phyloP scores from a whole-genome alignment of 2,888 invertebrate species.

The Nomada ferruginata region DNA sequence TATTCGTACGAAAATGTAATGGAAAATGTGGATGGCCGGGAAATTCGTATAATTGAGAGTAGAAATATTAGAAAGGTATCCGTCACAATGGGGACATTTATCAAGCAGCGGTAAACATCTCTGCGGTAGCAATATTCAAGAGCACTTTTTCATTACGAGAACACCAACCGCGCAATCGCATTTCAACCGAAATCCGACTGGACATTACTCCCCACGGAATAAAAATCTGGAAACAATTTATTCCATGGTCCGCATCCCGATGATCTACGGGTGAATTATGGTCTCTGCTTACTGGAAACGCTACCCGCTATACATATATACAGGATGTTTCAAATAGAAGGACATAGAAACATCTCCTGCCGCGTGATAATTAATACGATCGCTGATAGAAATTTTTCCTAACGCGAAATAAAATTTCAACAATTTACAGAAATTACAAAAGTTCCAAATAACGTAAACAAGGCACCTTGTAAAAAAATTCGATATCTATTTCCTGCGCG shows the following conservation, averaged over 20 bases:
- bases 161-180: slow-evolving; percentile 43
- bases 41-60: background rate
- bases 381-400: slow-evolving; percentile 10
- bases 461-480: too few relatives aligned
- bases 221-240: slow-evolving; percentile 57
- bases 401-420: background rate
- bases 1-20: background rate
- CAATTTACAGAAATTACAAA: too few relatives aligned
- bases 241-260: slow-evolving; percentile 23
- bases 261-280: slow-evolving; percentile 42
- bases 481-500: too few relatives aligned
- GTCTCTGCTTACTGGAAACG: background rate
- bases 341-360: background rate
- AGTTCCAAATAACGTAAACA: too few relatives aligned
- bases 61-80: background rate
- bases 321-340: background rate
- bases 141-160: slow-evolving; percentile 40
- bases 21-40: background rate
- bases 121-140: slow-evolving; percentile 9
- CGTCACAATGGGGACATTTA: slow-evolving; percentile 12
- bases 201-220: slow-evolving; percentile 52
- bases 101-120: background rate
- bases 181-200: slow-evolving; percentile 46
- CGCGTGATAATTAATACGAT: background rate
- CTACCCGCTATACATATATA: background rate